Evolutionary conservation across 2,113 vertebrate species (phyloP), one percentile per base, ranked within the genome.

Genomic region (Zosterops japonicus): DNA sequence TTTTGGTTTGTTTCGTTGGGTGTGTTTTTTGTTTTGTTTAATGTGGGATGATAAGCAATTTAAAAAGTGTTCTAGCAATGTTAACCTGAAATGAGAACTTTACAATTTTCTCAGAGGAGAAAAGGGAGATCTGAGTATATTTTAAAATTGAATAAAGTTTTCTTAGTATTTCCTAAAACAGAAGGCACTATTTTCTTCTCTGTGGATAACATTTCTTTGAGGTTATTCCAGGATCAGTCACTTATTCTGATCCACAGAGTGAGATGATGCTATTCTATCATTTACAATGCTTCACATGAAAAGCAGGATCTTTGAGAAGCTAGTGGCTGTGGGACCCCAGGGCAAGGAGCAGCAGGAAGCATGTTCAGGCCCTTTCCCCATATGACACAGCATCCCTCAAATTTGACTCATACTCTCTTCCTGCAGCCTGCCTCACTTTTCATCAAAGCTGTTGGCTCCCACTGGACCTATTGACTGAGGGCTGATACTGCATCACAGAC

Each of bases 341-440:
- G 20, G 21, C 1, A 15, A 17, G 20, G 27, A 63, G 25, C 8
- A 1, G 19, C 49, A 65, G 57, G 42, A 83, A 44, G 7, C n/a
- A 21, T 0, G 1, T 12, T 23, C 56, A 36, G 39, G 20, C 52
- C 5, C 23, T 63, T 94, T 56, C 8, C 41, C 39, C 13, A 11
- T 10, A 1, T 7, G 36, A 39, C 36, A 39, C 36, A 39, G 36
- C 36, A 39, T 39, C 36, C 36, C 23, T 70, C 33, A 28, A 16
- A 11, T 15, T 46, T 9, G 7, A 16, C 14, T 89, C 65, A 20
- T 0, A 0, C 0, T 63, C 1, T 59, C 35, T 69, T 68, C 49
- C 18, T 83, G 16, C 60, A 61, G 19, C 36, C 53, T 86, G 12
- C n/a, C 17, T 84, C 0, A 0, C 11, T 57, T 49, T 56, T 60